These are phyloP conservation scores for Austrolebias charrua DNA, from an alignment of 2,797 vertebrate species.

Conservation along the genomic window DNA sequence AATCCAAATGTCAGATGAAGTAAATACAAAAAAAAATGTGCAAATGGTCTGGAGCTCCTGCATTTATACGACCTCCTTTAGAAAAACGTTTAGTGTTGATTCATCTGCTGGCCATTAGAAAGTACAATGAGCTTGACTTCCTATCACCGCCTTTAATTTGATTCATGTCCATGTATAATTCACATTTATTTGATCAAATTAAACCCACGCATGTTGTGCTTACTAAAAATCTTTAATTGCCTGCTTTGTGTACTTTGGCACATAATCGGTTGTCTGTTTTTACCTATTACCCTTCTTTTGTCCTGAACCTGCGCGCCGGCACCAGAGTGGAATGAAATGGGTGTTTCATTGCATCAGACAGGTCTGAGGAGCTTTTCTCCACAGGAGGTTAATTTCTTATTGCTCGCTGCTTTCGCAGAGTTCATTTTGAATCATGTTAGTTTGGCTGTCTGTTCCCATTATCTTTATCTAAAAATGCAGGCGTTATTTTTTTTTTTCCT, in stretches of 20 bases:
- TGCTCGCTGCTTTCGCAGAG: constrained; percentile 63
- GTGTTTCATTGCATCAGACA: constrained; percentile 70
- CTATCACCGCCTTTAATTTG: constrained; percentile 5
- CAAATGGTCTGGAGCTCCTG: background rate
- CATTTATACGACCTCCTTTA: background rate
- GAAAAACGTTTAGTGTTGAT: background rate
- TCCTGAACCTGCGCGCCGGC: constrained; percentile 45
- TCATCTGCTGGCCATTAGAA: constrained; percentile 5
- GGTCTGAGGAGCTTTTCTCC: constrained; percentile 71
- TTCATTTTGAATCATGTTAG: constrained; percentile 78
- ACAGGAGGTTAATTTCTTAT: constrained; percentile 76
- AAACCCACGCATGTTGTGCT: constrained; percentile 9
- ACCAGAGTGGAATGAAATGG: constrained; percentile 64
- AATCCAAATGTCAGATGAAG: background rate
- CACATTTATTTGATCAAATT: constrained; percentile 15
- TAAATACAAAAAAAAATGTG: background rate
- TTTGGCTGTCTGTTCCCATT: constrained; percentile 75
- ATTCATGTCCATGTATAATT: constrained; percentile 6
- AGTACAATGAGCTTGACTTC: background rate
- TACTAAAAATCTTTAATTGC: constrained; percentile 17
- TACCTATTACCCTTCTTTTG: constrained; percentile 49
- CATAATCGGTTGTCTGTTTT: constrained; percentile 41
- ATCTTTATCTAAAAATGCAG: constrained; percentile 72
- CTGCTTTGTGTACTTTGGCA: constrained; percentile 26
- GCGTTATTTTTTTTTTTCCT: constrained; percentile 33